Evolutionary conservation across 1,140 invertebrate species (phyloP).

Genomic region (Goniozus legneri): DNA sequence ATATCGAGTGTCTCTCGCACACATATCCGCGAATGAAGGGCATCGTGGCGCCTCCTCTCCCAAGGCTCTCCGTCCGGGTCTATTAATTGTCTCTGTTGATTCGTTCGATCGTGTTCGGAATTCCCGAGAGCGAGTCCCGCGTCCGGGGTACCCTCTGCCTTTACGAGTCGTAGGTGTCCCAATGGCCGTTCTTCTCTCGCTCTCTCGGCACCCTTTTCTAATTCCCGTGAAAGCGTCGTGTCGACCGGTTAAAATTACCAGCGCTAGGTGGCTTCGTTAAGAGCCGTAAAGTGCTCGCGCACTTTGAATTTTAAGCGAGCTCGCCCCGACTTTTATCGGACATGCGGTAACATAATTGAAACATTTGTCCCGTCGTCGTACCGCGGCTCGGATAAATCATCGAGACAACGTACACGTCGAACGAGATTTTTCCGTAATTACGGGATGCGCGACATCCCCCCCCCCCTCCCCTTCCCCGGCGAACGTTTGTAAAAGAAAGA

Average conservation of each 20-base stretch:
- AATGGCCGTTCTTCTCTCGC: constrained; percentile 19
- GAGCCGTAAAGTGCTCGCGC: constrained; percentile 26
- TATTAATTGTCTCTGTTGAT: constrained; percentile 55
- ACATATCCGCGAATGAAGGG: no score
- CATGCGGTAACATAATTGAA: no score
- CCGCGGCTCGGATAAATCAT: no score
- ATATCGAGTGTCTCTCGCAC: no score
- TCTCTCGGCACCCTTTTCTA: constrained; percentile 16
- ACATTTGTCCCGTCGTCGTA: no score
- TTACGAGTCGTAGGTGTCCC: background rate
- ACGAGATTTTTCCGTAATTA: no score
- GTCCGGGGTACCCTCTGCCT: background rate
- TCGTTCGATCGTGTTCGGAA: constrained; percentile 51
- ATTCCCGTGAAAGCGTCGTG: constrained; percentile 31
- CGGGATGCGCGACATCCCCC: no score
- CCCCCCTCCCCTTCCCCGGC: no score
- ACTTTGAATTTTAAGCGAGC: constrained; percentile 28
- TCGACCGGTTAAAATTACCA: constrained; percentile 31
- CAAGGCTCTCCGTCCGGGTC: constrained; percentile 23
- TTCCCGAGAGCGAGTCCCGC: constrained; percentile 35
- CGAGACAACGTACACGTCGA: no score
- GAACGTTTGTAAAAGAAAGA: no score
- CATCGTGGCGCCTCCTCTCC: constrained; percentile 18
- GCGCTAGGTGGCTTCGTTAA: constrained; percentile 30
- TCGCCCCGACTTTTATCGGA: no score